These are phyloP conservation scores for Pteropus rufus DNA, from an alignment of 2,797 vertebrate species.

Conservation along the genomic window DNA sequence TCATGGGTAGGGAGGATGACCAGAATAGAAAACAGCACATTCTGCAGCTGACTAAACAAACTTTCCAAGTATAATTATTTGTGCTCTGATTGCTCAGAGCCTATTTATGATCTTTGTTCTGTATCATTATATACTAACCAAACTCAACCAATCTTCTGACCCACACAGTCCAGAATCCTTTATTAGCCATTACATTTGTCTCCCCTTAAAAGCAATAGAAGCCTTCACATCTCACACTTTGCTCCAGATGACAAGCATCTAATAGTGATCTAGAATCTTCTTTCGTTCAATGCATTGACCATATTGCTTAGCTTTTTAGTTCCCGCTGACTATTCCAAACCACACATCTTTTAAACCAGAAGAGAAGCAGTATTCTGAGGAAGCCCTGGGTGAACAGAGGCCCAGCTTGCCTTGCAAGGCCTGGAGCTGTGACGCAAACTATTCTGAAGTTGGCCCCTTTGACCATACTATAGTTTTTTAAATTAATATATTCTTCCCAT, in stretches of 20 bases:
- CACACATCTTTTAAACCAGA: background rate
- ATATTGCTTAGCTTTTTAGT: background rate
- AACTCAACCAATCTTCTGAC: background rate
- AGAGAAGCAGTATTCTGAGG: background rate
- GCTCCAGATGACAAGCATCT: background rate
- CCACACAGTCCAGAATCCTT: background rate
- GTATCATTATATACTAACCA: background rate
- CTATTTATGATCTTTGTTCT: slow-evolving; percentile 21
- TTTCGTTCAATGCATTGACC: background rate
- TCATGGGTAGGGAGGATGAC: background rate
- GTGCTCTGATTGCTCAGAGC: slow-evolving; percentile 34
- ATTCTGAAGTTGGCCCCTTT: background rate
- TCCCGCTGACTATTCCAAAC: background rate
- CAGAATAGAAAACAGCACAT: slow-evolving; percentile 59
- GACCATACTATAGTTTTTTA: background rate
- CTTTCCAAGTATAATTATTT: background rate
- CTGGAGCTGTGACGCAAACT: background rate
- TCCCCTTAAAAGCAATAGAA: background rate
- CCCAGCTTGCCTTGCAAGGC: background rate
- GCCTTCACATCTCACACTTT: background rate
- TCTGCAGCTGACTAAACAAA: slow-evolving; percentile 65
- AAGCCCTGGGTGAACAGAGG: background rate
- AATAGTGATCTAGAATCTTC: background rate
- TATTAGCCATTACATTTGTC: background rate
- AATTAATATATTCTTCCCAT: background rate